phyloP scores from a whole-genome alignment of 2,797 vertebrate species.

The Fringilla coelebs region DNA sequence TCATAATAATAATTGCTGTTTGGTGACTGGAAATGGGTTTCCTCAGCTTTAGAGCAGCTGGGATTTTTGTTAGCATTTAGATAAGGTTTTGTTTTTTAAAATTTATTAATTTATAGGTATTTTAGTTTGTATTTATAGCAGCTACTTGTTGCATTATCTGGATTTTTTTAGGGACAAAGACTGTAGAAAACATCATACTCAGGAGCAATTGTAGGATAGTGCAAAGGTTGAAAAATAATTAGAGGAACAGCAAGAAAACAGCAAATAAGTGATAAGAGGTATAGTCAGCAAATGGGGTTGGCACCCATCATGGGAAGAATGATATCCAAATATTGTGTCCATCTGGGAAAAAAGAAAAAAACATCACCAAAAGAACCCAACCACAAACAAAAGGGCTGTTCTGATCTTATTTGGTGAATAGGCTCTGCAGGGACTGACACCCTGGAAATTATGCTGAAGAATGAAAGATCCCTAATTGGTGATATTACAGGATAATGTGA shows the following conservation, averaged over 20 bases:
- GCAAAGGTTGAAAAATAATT: not conserved
- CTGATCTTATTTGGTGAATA: not conserved
- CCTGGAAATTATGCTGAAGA: not conserved
- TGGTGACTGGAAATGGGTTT: slow-evolving; percentile 6
- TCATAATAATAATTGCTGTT: not conserved
- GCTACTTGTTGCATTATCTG: not conserved
- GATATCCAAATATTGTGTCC: not conserved
- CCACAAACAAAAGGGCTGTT: not conserved
- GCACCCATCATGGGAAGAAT: not conserved
- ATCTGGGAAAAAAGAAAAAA: not conserved
- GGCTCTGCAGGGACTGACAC: not conserved
- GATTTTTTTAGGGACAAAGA: not conserved
- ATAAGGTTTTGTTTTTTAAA: not conserved
- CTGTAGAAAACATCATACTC: not conserved
- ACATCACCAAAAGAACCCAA: no score
- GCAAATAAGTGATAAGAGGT: not conserved
- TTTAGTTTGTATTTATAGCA: not conserved
- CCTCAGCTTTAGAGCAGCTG: not conserved
- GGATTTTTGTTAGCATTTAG: not conserved
- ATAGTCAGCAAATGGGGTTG: not conserved
- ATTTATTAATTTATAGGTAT: not conserved
- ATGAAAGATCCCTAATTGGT: not conserved
- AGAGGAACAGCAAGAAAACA: not conserved
- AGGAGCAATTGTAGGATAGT: not conserved
- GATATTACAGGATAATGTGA: not conserved